Evolutionary conservation across 2,113 vertebrate species (phyloP).

Genomic region (Pollachius pollachius): DNA sequence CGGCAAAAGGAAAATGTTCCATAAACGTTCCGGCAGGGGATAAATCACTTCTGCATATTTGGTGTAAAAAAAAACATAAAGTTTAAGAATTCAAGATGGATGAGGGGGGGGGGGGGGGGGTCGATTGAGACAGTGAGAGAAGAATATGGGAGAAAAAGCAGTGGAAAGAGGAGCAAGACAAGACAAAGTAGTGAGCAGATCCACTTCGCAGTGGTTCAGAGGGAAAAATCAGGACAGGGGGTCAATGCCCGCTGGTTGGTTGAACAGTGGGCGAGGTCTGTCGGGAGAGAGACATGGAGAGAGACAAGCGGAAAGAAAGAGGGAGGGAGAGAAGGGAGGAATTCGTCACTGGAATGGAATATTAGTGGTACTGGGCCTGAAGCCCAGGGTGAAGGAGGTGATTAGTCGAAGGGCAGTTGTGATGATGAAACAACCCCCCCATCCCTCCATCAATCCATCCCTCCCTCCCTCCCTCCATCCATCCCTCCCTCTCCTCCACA

Average conservation of each 20-base stretch:
- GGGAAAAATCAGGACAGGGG: too few relatives aligned
- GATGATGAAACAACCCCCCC: slow-evolving; percentile 31
- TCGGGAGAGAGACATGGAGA: slow-evolving; percentile 14
- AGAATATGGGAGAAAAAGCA: slow-evolving; percentile 7
- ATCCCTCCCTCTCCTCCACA: too few relatives aligned
- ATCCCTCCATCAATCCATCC: background rate
- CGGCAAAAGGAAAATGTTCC: slow-evolving; percentile 6
- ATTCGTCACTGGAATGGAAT: slow-evolving; percentile 3
- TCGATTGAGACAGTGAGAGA: slow-evolving; percentile 6
- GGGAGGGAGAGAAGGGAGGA: slow-evolving; percentile 2
- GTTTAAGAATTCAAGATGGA: slow-evolving; percentile 7
- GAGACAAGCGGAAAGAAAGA: slow-evolving; percentile 26
- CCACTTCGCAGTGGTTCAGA: slow-evolving; percentile 20
- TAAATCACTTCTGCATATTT: slow-evolving; percentile 1
- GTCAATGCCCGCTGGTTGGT: slow-evolving; percentile 34
- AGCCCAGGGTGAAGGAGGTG: background rate
- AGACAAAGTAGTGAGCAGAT: slow-evolving; percentile 33
- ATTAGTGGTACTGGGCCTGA: slow-evolving; percentile 28
- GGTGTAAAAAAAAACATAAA: background rate
- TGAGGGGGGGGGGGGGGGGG: slow-evolving; percentile 4
- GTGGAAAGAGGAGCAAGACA: slow-evolving; percentile 1
- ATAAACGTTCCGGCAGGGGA: background rate
- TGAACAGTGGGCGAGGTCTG: slow-evolving; percentile 42
- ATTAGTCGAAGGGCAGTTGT: slow-evolving; percentile 14
- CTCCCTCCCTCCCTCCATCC: too few relatives aligned